A percentile compares a stretch with the other conserved stretches of the same genome.
Evolutionary conservation across 2,113 vertebrate genomes (phyloP).

Genomic region (Zosterops borbonicus): DNA sequence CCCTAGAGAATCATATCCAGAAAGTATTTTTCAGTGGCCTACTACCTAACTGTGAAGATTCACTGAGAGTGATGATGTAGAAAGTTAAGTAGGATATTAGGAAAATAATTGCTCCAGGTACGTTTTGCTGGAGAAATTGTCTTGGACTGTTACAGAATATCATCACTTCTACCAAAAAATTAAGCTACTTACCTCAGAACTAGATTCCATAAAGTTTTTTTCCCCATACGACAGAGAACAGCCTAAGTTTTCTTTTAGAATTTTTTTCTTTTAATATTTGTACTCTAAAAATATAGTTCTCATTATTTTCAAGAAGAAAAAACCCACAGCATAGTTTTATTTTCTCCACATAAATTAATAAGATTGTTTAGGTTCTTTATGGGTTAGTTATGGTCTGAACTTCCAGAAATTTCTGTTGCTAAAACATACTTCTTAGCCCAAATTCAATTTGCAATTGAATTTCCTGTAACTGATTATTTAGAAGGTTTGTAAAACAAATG

Average conservation of each 20-base stretch:
- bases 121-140: background rate
- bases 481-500: conserved; percentile 35
- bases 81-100: background rate
- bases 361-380: background rate
- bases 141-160: background rate
- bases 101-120: background rate
- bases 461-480: conserved; percentile 19
- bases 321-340: background rate
- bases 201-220: background rate
- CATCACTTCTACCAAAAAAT: background rate
- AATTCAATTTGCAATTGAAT: conserved; percentile 6
- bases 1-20: background rate
- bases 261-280: background rate
- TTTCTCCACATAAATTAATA: background rate
- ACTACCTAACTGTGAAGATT: background rate
- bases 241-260: background rate
- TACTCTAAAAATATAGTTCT: background rate
- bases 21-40: background rate
- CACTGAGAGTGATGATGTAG: background rate
- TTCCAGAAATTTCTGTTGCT: background rate
- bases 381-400: background rate
- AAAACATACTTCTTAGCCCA: background rate
- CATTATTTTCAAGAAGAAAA: background rate
- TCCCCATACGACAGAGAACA: background rate
- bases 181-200: background rate